Percentiles rank a stretch among this genome's conserved stretches.
phyloP scores from a whole-genome alignment of 2,888 invertebrate genomes.

The Oxyteleia sp. region DNA sequence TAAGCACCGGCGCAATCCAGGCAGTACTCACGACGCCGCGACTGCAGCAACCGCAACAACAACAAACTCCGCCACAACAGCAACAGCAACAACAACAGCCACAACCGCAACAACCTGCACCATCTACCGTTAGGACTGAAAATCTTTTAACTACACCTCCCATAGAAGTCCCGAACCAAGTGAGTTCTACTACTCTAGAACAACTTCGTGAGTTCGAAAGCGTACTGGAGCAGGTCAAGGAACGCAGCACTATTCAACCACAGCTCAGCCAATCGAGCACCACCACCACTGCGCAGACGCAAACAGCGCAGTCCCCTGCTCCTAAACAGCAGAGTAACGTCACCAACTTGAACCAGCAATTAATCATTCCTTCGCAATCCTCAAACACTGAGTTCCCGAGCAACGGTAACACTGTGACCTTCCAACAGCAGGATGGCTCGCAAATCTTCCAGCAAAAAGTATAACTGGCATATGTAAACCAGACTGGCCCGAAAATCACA shows the following conservation, averaged over 20 bases:
- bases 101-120: conserved; percentile 78
- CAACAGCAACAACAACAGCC: conserved; percentile 88
- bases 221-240: conserved; percentile 94
- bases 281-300: conserved; percentile 77
- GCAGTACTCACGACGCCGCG: conserved; percentile 82
- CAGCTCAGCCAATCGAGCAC: conserved; percentile 80
- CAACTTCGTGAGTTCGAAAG: conserved; percentile 94
- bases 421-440: conserved; percentile 76
- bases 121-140: conserved; percentile 83
- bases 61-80: conserved; percentile 89
- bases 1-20: conserved; percentile 82
- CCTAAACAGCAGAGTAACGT: conserved; percentile 76
- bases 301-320: conserved; percentile 81
- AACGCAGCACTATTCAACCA: conserved; percentile 91
- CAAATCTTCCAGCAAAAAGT: conserved; percentile 88
- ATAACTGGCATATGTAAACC: conserved; percentile 89
- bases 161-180: conserved; percentile 85
- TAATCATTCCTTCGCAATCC: conserved; percentile 82
- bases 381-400: conserved; percentile 80
- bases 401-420: conserved; percentile 80
- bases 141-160: conserved; percentile 77
- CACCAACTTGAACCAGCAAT: conserved; percentile 82
- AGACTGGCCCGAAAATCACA: conserved; percentile 86
- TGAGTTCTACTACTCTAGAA: conserved; percentile 93
- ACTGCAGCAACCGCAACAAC: conserved; percentile 80